Evolutionary conservation across 2,797 vertebrate species (phyloP).

Genomic region (Cryptoblepharus egeriae): DNA sequence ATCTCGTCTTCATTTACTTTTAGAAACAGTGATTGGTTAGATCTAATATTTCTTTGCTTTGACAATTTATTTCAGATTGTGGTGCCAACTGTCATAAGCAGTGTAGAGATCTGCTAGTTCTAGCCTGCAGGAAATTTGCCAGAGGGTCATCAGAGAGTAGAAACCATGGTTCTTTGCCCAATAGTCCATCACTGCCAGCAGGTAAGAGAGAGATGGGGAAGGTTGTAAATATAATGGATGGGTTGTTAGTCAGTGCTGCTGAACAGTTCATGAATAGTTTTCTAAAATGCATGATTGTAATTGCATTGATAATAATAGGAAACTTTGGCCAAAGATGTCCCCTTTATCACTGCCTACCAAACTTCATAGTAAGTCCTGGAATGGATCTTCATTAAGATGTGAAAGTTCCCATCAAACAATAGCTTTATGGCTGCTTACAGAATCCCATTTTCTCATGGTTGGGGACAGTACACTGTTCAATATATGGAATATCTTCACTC

Average conservation of each 20-base stretch:
- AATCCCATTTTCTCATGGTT: neutral
- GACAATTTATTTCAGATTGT: constrained; percentile 82
- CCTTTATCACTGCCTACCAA: neutral
- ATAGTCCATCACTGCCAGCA: constrained; percentile 87
- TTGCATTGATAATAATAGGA: neutral
- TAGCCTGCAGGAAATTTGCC: constrained; percentile 91
- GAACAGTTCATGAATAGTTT: neutral
- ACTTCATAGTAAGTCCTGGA: neutral
- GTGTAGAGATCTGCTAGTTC: constrained; percentile 92
- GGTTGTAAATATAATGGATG: neutral
- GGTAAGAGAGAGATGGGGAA: constrained; percentile 65
- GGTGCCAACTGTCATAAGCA: constrained; percentile 98
- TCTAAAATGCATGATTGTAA: neutral
- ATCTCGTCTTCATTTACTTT: neutral
- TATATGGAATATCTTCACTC: neutral
- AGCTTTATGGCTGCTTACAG: neutral
- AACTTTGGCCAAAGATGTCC: neutral
- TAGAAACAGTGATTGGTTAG: neutral
- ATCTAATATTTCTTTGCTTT: constrained; percentile 26
- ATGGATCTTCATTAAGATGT: neutral
- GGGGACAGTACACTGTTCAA: too few species aligned
- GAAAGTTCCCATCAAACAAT: neutral
- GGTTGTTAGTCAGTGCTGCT: neutral
- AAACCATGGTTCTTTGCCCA: constrained; percentile 89
- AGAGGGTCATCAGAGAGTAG: constrained; percentile 86